Evolutionary conservation across 2,113 vertebrate genomes (phyloP), one percentile per base, ranked within the genome.

Genomic region (Spea bombifrons): DNA sequence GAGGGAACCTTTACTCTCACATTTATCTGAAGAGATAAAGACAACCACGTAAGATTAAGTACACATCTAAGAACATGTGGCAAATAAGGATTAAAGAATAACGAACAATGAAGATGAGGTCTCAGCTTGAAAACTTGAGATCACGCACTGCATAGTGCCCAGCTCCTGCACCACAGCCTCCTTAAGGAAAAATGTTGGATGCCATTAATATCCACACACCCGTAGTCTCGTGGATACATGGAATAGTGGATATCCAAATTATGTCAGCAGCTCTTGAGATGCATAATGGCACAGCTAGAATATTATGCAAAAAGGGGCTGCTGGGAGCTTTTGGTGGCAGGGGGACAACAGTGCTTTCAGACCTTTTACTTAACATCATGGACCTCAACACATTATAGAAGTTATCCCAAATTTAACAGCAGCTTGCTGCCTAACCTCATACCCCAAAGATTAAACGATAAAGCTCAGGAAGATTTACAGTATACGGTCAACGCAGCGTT

Each of bases 51-150:
- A n/a, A 3, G 15, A n/a, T 1, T 43, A 9, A 43, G 46, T 48
- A 57, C 7, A 5, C 4, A 17, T 50, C 64, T 6, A 49, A 70
- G 6, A 43, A 30, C 30, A 30, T 30, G 30, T 9, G 10, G 10
- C 2, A 9, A 59, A 13, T 2, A 0, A 3, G 45, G 71, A 66
- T 3, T 3, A 13, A 15, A 17, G 63, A 49, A 49, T 80, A 59
- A 17, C 12, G n/a, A 55, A 13, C 5, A 12, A 44, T 5, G 3
- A 59, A 5, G 0, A 53, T 6, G 89, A 92, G 91, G 94, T 94
- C 95, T 96, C 95, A 96, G 95, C 82, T 95, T 96, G 94, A 96
- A 96, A 96, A 95, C 93, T 92, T 88, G 79, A 90, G 90, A 95
- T 96, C 95, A 96, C 52, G 82, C 84, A 89, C 91, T 84, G 86